Conservation (phyloP, 1,140 invertebrate species). For the Ladona fulva region DNA sequence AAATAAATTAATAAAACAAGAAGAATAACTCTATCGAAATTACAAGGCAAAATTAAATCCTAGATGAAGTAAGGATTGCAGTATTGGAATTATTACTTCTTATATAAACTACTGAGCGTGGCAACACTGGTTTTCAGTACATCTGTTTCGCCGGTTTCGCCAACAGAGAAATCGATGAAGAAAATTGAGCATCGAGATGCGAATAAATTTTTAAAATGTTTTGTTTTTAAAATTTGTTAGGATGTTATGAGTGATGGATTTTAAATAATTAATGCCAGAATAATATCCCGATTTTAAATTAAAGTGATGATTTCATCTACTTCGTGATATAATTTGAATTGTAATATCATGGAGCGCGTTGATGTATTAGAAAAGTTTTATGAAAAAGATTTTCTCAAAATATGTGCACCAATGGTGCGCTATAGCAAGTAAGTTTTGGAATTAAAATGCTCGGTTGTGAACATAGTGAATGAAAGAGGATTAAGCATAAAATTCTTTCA, state of each 20-base stretch:
- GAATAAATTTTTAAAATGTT: neutral
- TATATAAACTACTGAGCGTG: neutral
- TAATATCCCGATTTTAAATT: too few species aligned
- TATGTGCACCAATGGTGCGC: slow-evolving; percentile 92
- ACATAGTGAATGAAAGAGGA: neutral
- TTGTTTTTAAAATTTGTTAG: too few species aligned
- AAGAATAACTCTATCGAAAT: too few species aligned
- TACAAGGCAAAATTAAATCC: too few species aligned
- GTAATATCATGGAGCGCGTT: neutral
- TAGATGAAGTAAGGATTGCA: too few species aligned
- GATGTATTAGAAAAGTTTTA: slow-evolving; percentile 53
- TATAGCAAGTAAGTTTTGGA: slow-evolving; percentile 72
- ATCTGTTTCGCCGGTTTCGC: neutral
- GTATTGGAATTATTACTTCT: neutral
- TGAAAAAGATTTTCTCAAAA: slow-evolving; percentile 53
- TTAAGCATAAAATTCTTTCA: slow-evolving; percentile 34
- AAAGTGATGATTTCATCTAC: too few species aligned
- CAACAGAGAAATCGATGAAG: neutral
- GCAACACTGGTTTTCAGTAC: neutral
- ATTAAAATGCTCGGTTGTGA: slow-evolving; percentile 17
- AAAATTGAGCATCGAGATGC: neutral
- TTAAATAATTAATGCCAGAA: too few species aligned
- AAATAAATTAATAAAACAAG: too few species aligned
- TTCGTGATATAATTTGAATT: neutral
- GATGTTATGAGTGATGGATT: too few species aligned